phyloP scores from a whole-genome alignment of 2,888 invertebrate species.

The Caenorhabditis angaria region DNA sequence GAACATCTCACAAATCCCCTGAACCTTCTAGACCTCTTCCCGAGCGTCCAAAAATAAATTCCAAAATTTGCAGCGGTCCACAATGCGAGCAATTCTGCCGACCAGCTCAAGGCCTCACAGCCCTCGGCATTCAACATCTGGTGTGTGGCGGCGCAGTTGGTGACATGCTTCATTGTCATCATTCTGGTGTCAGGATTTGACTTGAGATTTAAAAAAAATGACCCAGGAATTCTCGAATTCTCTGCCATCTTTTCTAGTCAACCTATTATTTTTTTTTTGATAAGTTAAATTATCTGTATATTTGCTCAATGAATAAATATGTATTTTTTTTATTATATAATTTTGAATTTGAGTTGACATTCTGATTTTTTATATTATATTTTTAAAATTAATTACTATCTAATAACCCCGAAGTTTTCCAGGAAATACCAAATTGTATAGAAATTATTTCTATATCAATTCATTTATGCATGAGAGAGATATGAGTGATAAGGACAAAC shows the following conservation, averaged over 20 bases:
- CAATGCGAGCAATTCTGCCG: conserved; percentile 70
- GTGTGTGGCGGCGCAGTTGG: conserved; percentile 64
- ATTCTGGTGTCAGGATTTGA: conserved; percentile 55
- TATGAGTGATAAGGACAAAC: conserved; percentile 10
- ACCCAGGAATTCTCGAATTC: not conserved
- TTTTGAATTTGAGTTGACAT: too few relatives aligned
- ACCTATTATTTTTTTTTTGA: too few relatives aligned
- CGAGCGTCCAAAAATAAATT: not conserved
- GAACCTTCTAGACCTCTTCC: too few relatives aligned
- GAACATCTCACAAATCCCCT: too few relatives aligned
- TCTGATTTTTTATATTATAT: too few relatives aligned
- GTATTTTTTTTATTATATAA: too few relatives aligned
- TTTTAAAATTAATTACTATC: too few relatives aligned
- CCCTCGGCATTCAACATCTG: conserved; percentile 67
- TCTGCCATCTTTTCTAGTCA: not conserved
- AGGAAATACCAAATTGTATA: too few relatives aligned
- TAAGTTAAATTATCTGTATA: too few relatives aligned
- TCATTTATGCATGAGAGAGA: not conserved
- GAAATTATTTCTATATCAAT: too few relatives aligned
- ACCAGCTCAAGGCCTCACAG: conserved; percentile 53
- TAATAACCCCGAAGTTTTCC: too few relatives aligned
- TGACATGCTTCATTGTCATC: conserved; percentile 68
- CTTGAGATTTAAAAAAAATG: not conserved
- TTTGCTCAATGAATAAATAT: too few relatives aligned
- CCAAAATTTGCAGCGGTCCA: conserved; percentile 58